Evolutionary conservation across 2,888 invertebrate species (phyloP).

Genomic region (Eupithecia subumbrata): DNA sequence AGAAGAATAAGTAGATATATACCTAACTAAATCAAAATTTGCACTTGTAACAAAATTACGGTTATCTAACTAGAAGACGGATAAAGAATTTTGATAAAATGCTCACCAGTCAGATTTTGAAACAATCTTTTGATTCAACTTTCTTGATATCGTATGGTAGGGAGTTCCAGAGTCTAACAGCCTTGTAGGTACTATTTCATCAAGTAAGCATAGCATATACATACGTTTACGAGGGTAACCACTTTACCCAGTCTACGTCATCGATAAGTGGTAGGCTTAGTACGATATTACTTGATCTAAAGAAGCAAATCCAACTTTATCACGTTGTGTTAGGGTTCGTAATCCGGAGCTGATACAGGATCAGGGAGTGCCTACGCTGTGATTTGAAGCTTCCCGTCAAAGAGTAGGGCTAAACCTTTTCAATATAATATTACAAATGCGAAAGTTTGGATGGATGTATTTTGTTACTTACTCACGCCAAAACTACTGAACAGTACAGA

Average conservation of each 20-base stretch:
- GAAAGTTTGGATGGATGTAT: no score
- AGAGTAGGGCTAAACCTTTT: slow-evolving; percentile 14
- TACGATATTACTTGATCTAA: slow-evolving; percentile 32
- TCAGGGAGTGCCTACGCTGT: slow-evolving; percentile 27
- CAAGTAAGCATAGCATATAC: slow-evolving; percentile 1
- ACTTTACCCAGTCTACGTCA: slow-evolving; percentile 46
- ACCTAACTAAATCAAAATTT: no score
- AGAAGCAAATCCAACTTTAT: slow-evolving; percentile 19
- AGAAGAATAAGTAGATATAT: no score
- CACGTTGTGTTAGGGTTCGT: slow-evolving; percentile 2
- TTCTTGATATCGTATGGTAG: no score
- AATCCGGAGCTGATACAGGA: slow-evolving; percentile 13
- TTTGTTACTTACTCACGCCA: no score
- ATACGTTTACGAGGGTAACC: slow-evolving; percentile 49
- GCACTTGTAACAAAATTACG: no score
- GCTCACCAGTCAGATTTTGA: no score
- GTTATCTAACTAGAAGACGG: no score
- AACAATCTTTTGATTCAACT: no score
- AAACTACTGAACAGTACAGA: no score
- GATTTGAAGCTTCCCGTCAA: slow-evolving; percentile 34
- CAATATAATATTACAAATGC: background rate
- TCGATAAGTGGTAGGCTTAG: slow-evolving; percentile 40
- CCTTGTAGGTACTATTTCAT: background rate
- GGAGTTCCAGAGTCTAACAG: no score
- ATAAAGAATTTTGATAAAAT: no score